Conservation (phyloP, 2,797 vertebrate genomes). For the Microctenopoma steveboyesi region DNA sequence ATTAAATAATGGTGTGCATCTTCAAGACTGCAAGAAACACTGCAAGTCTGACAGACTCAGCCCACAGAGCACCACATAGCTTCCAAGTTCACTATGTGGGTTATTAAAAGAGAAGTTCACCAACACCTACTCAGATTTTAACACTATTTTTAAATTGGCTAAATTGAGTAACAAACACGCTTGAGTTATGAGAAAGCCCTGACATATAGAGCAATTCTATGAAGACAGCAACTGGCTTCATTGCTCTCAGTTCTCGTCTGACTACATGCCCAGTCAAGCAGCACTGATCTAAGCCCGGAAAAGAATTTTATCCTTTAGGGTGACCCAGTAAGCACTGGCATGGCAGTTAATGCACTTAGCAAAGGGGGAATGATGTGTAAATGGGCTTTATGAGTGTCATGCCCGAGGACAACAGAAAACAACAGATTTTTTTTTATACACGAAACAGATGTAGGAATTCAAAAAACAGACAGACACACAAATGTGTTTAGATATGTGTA, state of each 20-base stretch:
- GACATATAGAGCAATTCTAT: neutral
- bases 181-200: neutral
- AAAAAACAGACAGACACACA: slow-evolving; percentile 6
- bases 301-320: slow-evolving; percentile 24
- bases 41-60: too few relatives aligned
- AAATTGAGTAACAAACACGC: neutral
- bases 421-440: neutral
- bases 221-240: neutral
- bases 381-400: slow-evolving; percentile 22
- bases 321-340: slow-evolving; percentile 33
- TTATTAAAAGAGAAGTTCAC: neutral
- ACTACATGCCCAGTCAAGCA: slow-evolving; percentile 24
- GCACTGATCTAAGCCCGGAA: slow-evolving; percentile 40
- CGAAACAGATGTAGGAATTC: slow-evolving; percentile 29
- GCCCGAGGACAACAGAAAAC: neutral
- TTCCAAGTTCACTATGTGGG: neutral
- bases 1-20: slow-evolving; percentile 13
- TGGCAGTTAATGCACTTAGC: slow-evolving; percentile 22
- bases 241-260: neutral
- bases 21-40: too few relatives aligned
- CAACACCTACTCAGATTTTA: slow-evolving; percentile 5
- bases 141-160: neutral
- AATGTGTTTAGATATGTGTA: neutral
- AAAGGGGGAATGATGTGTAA: slow-evolving; percentile 8
- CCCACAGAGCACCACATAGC: too few relatives aligned